phyloP scores from a whole-genome alignment of 2,113 vertebrate genomes.

The Scatophagus argus region DNA sequence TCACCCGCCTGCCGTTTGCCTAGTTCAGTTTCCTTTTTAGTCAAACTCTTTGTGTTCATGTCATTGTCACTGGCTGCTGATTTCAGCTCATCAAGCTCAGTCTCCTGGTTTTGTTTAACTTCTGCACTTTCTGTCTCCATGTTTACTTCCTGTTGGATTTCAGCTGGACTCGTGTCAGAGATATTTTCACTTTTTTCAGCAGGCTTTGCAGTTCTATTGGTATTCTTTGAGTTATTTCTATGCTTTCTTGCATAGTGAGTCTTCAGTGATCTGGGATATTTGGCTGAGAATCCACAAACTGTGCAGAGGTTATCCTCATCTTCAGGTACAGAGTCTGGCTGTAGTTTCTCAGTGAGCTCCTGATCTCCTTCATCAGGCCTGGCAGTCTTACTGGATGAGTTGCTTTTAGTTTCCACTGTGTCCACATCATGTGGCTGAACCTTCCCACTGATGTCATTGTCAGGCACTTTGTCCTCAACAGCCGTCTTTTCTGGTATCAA shows the following conservation, averaged over 20 bases:
- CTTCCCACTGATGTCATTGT: constrained; percentile 63
- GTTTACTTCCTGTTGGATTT: constrained; percentile 53
- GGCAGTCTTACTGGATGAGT: constrained; percentile 70
- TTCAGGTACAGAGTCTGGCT: constrained; percentile 3
- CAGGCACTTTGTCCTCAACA: constrained; percentile 54
- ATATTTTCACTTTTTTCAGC: constrained; percentile 26
- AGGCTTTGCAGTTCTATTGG: constrained; percentile 18
- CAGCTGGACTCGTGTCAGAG: constrained; percentile 36
- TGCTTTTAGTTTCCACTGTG: constrained; percentile 61
- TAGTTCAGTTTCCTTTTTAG: constrained; percentile 8
- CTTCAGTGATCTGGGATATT: constrained; percentile 83
- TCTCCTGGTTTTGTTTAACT: constrained; percentile 25
- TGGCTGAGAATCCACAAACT: constrained; percentile 76
- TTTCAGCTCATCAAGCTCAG: constrained; percentile 16
- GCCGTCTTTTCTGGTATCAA: constrained; percentile 62
- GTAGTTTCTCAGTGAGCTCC: constrained; percentile 1
- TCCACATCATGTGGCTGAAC: constrained; percentile 48
- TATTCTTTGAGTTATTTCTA: constrained; percentile 43
- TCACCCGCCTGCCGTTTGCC: constrained; percentile 47
- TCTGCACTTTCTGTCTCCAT: constrained; percentile 46
- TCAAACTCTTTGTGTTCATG: constrained; percentile 18
- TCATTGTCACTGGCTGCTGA: constrained; percentile 8
- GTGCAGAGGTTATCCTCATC: constrained; percentile 64
- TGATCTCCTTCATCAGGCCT: constrained; percentile 65
- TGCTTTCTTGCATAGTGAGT: constrained; percentile 80